Base-by-base conservation (phyloP, 2,888 invertebrate genomes). In the Chalcis sispes region DNA sequence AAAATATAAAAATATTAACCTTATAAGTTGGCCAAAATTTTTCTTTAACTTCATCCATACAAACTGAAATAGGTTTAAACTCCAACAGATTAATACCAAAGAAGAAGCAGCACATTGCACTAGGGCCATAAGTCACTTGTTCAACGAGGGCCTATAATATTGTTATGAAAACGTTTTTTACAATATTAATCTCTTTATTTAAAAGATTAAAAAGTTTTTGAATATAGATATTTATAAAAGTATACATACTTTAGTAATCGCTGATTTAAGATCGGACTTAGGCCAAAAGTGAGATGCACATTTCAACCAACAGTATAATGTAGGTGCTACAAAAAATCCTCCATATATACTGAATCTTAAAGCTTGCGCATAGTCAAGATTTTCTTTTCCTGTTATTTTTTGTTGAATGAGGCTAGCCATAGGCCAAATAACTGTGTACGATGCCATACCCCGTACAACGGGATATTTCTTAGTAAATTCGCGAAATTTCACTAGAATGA, bases 261-360 rank as follows among this genome's bases (percentile, higher is more conserved):
- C 95, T 78, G 93, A 92, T 85, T 91, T 91, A 50, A 96, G 84
- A 74, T 92, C 91, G 77, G 91, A 92, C 62, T 92, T 92, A 25
- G 96, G 96, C 94, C 95, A 95, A 87, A 95, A 90, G 66, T 91
- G 90, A 81, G 92, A 92, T n/a, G 95, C 94, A 65, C 95, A 88
- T 85, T 92, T 93, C 59, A 96, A 90, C 96, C 96, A 96, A 72
- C 92, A 91, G 84, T 95, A 95, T 0, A 96, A 89, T 4, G 95
- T 94, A 15, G 96, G 96, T 0, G 95, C 96, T 23, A 95, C 94
- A 87, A 94, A 95, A 61, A 94, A 91, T 8, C 94, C 93, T n/a
- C 95, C 96, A 87, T 94, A 95, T 64, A 95, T 83, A 83, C 94
- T 93, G 89, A 94, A 96, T 77, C 95, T 91, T 46, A 93, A 88